Percentiles rank a stretch among this genome's conserved stretches.
phyloP scores from a whole-genome alignment of 1,140 invertebrate genomes.

The Bombus vancouverensis region DNA sequence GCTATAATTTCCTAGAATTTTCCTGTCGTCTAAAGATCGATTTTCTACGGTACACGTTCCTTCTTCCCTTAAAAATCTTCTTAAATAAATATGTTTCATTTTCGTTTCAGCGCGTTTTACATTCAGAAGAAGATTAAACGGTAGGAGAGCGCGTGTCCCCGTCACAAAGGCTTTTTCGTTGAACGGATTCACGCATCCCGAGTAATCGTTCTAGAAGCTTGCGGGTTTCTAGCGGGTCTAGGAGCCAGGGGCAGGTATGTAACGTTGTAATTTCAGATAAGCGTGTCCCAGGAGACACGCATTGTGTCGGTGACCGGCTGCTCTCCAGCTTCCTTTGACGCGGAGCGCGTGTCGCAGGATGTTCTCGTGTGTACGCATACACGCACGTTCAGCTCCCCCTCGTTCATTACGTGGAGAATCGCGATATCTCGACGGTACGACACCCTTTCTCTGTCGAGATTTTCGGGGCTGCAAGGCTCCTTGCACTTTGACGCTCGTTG shows the following conservation, averaged over 20 bases:
- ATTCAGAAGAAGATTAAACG: neutral
- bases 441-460: slow-evolving; percentile 51
- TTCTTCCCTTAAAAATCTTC: neutral
- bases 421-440: slow-evolving; percentile 62
- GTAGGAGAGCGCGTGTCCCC: neutral
- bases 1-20: no score
- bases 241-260: slow-evolving; percentile 61
- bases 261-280: slow-evolving; percentile 79
- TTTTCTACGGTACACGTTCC: no score
- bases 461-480: slow-evolving; percentile 47
- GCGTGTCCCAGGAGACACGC: slow-evolving; percentile 81
- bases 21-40: no score
- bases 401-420: slow-evolving; percentile 68
- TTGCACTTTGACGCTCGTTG: slow-evolving; percentile 54
- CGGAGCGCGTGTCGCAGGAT: slow-evolving; percentile 57
- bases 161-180: neutral
- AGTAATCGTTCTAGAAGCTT: slow-evolving; percentile 16
- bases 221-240: slow-evolving; percentile 58
- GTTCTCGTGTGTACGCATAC: slow-evolving; percentile 47
- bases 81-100: neutral
- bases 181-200: slow-evolving; percentile 29
- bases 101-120: neutral
- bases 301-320: slow-evolving; percentile 77
- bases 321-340: slow-evolving; percentile 54
- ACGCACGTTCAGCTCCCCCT: slow-evolving; percentile 45